Conservation (phyloP, 2,797 vertebrate genomes). For the Xenentodon cancila region DNA sequence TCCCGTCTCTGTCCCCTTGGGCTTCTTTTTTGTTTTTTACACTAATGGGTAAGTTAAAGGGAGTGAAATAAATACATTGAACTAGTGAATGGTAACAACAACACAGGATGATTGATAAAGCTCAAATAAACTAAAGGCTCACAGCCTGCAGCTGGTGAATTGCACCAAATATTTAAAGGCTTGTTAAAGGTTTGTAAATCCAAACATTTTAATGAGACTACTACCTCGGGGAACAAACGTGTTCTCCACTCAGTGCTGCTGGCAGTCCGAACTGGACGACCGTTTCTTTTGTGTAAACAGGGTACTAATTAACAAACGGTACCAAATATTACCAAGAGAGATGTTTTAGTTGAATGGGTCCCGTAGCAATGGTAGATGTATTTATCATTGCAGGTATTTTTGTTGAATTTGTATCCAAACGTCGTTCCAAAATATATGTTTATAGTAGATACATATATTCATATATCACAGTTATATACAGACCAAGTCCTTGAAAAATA, state of each 20-base stretch:
- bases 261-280: slow-evolving; percentile 59
- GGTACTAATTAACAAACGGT: slow-evolving; percentile 63
- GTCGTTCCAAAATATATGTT: slow-evolving; percentile 84
- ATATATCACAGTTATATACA: slow-evolving; percentile 85
- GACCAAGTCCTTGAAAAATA: slow-evolving; percentile 84
- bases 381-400: slow-evolving; percentile 51
- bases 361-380: slow-evolving; percentile 62
- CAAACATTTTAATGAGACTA: slow-evolving; percentile 63
- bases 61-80: slow-evolving; percentile 74
- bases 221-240: slow-evolving; percentile 56
- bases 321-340: slow-evolving; percentile 68
- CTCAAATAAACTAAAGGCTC: slow-evolving; percentile 71
- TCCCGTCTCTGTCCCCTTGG: slow-evolving; percentile 67
- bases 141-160: slow-evolving; percentile 75
- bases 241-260: slow-evolving; percentile 74
- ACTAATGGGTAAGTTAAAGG: slow-evolving; percentile 56
- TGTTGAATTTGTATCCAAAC: slow-evolving; percentile 73
- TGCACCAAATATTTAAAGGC: slow-evolving; percentile 73
- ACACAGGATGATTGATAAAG: slow-evolving; percentile 67
- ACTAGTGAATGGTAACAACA: slow-evolving; percentile 62
- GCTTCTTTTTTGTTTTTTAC: slow-evolving; percentile 56
- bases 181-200: slow-evolving; percentile 72
- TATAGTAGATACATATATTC: slow-evolving; percentile 82
- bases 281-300: slow-evolving; percentile 68
- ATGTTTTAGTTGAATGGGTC: slow-evolving; percentile 55